Evolutionary conservation across 2,888 invertebrate genomes (phyloP), one percentile per base, ranked within the genome.

Genomic region (Rotaria sp.): DNA sequence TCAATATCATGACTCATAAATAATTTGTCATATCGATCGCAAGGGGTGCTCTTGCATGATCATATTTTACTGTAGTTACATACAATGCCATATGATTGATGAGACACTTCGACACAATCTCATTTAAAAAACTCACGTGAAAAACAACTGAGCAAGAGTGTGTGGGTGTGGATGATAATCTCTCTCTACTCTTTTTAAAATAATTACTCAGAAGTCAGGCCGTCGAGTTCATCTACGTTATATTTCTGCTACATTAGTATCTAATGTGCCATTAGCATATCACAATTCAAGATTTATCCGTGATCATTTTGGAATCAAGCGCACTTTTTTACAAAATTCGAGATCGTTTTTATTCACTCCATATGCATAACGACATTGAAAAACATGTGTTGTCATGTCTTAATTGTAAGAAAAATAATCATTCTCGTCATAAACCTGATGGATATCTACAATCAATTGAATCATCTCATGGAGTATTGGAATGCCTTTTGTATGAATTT

Each of bases 371-470:
- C 15, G 67, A 85, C 45, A 48, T 85, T 24, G 45, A n/a, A 35
- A 59, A 67, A 41, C 59, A 59, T 38, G 67, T 85, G 18, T 7
- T 30, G 35, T 45, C 41, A 41, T 85, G 59, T 59, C 5, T 41
- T 38, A 57, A 38, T 59, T 85, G 85, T 59, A 85, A 59, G 26
- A 38, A n/a, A 30, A 59, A 59, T n/a, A 85, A 85, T 38, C 67
- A 45, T 26, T 41, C 15, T 18, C 38, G 59, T 38, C 59, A 38
- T 13, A 45, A 41, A 41, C 59, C 35, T 41, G 59, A 85, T 45
- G 85, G 85, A n/a, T 24, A 41, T 26, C 41, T 85, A n/a, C 59
- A 85, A 45, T 45, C 85, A 11, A 85, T 85, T 45, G 52, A 35
- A 35, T 35, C 52, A 24, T 38, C 84, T 30, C 52, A 84, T 35